Percentiles rank a stretch among this genome's conserved stretches.
Conservation (phyloP, 2,113 vertebrate species). For the Cryptotis parvus region DNA sequence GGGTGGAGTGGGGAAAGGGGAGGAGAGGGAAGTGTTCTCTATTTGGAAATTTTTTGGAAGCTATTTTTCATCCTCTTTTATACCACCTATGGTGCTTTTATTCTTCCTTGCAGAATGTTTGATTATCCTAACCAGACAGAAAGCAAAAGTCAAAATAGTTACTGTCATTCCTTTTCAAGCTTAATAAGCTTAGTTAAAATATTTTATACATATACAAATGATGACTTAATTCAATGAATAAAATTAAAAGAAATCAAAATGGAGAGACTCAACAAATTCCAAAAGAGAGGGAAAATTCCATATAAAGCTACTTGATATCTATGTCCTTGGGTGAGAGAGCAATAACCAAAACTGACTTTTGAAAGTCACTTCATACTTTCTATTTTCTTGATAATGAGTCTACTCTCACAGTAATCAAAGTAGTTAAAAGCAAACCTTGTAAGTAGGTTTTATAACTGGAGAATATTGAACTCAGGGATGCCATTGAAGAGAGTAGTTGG, state of each 20-base stretch:
- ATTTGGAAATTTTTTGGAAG: conserved; percentile 66
- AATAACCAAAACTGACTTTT: conserved; percentile 44
- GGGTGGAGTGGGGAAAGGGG: conserved; percentile 65
- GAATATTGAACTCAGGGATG: conserved; percentile 9
- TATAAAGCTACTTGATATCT: neutral
- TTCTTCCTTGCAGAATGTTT: conserved; percentile 72
- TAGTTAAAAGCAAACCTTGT: conserved; percentile 21
- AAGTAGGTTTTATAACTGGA: conserved; percentile 37
- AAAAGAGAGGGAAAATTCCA: neutral
- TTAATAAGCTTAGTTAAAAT: conserved; percentile 74
- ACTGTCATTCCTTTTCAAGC: conserved; percentile 57
- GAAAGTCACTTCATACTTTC: conserved; percentile 50
- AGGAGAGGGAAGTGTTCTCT: conserved; percentile 59
- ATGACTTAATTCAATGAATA: conserved; percentile 68
- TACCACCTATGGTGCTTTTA: conserved; percentile 73
- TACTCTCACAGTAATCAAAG: conserved; percentile 34
- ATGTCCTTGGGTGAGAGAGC: neutral
- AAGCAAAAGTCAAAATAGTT: conserved; percentile 81
- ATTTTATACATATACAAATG: conserved; percentile 60
- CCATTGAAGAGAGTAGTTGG: neutral
- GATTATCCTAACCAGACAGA: conserved; percentile 75
- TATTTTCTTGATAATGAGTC: neutral
- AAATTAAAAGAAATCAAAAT: conserved; percentile 67
- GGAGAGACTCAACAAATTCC: neutral
- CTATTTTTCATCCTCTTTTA: conserved; percentile 73